Evolutionary conservation across 2,797 vertebrate species (phyloP).

Genomic region (Philypnodon macrostomus): DNA sequence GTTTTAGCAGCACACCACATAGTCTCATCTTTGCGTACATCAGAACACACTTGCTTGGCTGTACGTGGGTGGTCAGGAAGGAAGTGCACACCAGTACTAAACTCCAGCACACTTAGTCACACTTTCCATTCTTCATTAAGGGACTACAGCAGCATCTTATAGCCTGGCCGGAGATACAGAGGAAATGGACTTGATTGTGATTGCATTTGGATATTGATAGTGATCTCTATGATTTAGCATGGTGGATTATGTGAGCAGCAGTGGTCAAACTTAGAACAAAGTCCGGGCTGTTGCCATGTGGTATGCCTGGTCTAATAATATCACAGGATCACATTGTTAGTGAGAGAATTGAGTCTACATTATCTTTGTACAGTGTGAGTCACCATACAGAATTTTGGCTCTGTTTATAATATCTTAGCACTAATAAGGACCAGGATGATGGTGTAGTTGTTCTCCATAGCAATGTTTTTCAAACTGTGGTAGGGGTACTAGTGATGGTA

Average conservation of each 20-base stretch:
- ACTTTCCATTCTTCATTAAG: constrained; percentile 72
- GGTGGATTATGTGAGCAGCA: not conserved
- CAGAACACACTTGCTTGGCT: constrained; percentile 35
- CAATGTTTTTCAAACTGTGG: no score
- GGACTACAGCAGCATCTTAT: constrained; percentile 64
- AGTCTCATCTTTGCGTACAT: constrained; percentile 34
- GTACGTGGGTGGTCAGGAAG: constrained; percentile 56
- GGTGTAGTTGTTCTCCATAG: no score
- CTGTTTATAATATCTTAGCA: no score
- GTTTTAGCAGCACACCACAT: no score
- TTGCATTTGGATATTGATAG: constrained; percentile 24
- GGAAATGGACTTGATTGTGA: constrained; percentile 15
- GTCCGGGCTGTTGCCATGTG: constrained; percentile 19
- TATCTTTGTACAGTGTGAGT: constrained; percentile 43
- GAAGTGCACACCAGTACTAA: constrained; percentile 31
- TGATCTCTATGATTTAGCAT: constrained; percentile 13
- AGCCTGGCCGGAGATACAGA: constrained; percentile 34
- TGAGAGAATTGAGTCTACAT: constrained; percentile 49
- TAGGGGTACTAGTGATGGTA: no score
- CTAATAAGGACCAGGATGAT: no score
- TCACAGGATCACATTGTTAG: constrained; percentile 38
- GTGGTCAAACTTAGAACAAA: constrained; percentile 3
- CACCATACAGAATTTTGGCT: constrained; percentile 37
- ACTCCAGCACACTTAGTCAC: constrained; percentile 59
- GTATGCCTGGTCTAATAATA: constrained; percentile 26